These are phyloP conservation scores for Petaurus breviceps DNA, from an alignment of 2,113 vertebrate species.

Conservation along the genomic window DNA sequence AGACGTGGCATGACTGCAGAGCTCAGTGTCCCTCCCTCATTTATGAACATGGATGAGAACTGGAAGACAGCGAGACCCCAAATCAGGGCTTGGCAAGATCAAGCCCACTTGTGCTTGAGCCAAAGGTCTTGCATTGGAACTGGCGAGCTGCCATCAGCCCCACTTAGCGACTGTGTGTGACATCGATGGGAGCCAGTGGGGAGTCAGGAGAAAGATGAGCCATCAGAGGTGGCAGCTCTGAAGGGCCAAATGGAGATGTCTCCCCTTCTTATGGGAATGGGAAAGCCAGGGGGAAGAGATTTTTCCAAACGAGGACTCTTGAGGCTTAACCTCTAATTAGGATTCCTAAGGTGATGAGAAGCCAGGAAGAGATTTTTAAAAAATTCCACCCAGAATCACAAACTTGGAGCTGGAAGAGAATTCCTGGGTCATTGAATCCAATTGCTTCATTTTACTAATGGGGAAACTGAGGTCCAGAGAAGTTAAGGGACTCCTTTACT, in stretches of 20 bases:
- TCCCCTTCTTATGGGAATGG: background rate
- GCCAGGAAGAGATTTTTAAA: background rate
- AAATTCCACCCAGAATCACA: background rate
- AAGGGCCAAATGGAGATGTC: background rate
- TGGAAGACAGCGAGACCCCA: conserved; percentile 40
- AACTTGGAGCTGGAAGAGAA: background rate
- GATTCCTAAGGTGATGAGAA: background rate
- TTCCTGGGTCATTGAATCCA: background rate
- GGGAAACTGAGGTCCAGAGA: background rate
- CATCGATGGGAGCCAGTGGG: background rate
- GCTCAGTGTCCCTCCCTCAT: background rate
- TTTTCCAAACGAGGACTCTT: background rate
- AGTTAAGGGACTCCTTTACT: background rate
- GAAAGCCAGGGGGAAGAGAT: background rate
- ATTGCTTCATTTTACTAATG: background rate
- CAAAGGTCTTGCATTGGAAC: background rate
- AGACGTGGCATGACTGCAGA: conserved; percentile 46
- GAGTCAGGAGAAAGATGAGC: conserved; percentile 9
- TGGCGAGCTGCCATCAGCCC: background rate
- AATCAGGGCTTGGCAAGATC: conserved; percentile 24
- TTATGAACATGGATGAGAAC: conserved; percentile 12
- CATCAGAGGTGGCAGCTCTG: background rate
- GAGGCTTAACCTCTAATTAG: background rate
- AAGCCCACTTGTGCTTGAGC: conserved; percentile 11
- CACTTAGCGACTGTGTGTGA: background rate